phyloP scores from a whole-genome alignment of 1,140 invertebrate species.

The Kradibia gibbosae region DNA sequence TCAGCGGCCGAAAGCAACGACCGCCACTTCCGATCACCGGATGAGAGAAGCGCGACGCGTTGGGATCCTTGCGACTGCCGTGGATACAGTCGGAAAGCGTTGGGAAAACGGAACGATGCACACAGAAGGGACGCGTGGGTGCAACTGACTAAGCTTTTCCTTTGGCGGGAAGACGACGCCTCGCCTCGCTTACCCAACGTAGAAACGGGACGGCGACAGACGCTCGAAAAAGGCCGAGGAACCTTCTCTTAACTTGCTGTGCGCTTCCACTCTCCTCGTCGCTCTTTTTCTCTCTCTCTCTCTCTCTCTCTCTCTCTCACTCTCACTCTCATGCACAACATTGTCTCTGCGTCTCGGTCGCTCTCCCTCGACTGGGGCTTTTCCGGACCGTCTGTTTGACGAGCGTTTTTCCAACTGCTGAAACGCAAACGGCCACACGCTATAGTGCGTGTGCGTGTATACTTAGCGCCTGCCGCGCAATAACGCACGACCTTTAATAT shows the following conservation, averaged over 20 bases:
- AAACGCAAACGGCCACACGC: neutral
- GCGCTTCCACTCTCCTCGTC: neutral
- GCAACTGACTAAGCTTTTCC: slow-evolving; percentile 57
- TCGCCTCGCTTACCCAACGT: neutral
- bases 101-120: slow-evolving; percentile 34
- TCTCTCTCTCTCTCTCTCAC: neutral
- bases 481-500: neutral
- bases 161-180: slow-evolving; percentile 50
- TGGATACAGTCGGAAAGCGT: neutral
- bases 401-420: slow-evolving; percentile 37
- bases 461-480: neutral
- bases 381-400: slow-evolving; percentile 13
- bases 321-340: neutral
- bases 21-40: neutral
- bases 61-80: neutral
- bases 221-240: slow-evolving; percentile 41
- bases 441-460: neutral
- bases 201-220: slow-evolving; percentile 19
- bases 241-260: slow-evolving; percentile 25
- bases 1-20: neutral
- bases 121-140: slow-evolving; percentile 54
- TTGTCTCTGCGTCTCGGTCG: no score
- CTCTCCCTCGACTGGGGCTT: slow-evolving; percentile 22
- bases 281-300: neutral
- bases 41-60: neutral